Evolutionary conservation across 2,797 vertebrate species (phyloP).

Genomic region (Buceros bicornis): DNA sequence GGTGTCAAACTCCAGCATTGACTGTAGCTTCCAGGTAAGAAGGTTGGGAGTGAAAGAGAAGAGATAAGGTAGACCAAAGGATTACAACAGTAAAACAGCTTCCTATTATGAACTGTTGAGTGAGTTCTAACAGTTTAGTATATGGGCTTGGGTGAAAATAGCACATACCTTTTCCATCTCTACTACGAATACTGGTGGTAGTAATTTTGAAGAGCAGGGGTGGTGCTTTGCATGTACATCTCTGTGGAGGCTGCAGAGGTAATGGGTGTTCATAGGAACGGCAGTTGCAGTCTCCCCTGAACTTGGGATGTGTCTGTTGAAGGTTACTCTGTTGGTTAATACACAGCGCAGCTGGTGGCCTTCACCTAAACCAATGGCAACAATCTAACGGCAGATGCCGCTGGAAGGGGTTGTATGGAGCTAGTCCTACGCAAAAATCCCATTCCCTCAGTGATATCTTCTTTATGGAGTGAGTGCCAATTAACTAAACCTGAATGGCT

Average conservation of each 20-base stretch:
- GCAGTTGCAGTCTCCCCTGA: not conserved
- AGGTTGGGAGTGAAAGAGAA: not conserved
- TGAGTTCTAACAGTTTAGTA: not conserved
- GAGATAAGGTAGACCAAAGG: not conserved
- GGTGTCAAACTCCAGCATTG: not conserved
- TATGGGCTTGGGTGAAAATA: not conserved
- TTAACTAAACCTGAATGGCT: not conserved
- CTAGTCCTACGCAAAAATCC: not conserved
- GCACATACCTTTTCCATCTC: not conserved
- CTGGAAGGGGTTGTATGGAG: not conserved
- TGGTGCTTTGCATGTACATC: not conserved
- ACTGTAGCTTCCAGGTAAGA: not conserved
- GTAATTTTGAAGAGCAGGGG: not conserved
- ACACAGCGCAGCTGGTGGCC: not conserved
- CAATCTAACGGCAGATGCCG: not conserved
- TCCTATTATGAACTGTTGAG: constrained; percentile 8
- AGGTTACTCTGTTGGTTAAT: constrained; percentile 12
- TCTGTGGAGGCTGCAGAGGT: not conserved
- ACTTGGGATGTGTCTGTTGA: not conserved
- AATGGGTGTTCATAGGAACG: not conserved
- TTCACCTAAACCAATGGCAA: constrained; percentile 19
- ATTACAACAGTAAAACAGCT: not conserved
- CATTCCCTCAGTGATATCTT: not conserved
- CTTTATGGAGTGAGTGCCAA: constrained; percentile 20
- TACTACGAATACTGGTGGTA: not conserved